Conservation (phyloP, 1,140 invertebrate genomes). For the Arctopsyche grandis region DNA sequence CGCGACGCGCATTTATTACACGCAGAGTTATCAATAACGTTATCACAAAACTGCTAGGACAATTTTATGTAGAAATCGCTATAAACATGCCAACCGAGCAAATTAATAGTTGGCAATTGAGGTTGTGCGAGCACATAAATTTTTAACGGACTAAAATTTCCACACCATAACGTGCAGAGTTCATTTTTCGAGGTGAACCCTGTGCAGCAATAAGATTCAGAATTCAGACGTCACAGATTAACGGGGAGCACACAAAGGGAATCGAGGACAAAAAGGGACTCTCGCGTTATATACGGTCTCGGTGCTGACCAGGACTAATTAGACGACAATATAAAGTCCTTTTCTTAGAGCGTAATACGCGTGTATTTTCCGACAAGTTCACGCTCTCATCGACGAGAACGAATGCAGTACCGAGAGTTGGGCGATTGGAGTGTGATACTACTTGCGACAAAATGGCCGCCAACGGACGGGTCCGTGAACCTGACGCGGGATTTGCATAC, state of each 20-base stretch:
- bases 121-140: constrained; percentile 36
- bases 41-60: constrained; percentile 31
- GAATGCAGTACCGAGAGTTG: background rate
- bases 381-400: background rate
- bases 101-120: constrained; percentile 45
- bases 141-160: background rate
- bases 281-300: no score
- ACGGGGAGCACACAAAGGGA: no score
- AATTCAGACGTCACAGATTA: no score
- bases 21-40: constrained; percentile 38
- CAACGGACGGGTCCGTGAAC: background rate
- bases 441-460: background rate
- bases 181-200: no score
- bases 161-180: no score
- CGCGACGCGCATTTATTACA: background rate
- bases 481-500: constrained; percentile 17
- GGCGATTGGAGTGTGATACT: background rate
- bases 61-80: constrained; percentile 46
- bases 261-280: no score
- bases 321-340: no score
- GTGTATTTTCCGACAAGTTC: background rate
- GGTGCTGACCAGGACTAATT: no score
- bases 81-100: constrained; percentile 35
- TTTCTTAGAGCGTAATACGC: no score
- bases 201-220: no score